Percentiles rank a stretch among this genome's conserved stretches.
These are phyloP conservation scores for Diplazon laetatorius DNA, from an alignment of 2,888 invertebrate genomes.

Conservation along the genomic window DNA sequence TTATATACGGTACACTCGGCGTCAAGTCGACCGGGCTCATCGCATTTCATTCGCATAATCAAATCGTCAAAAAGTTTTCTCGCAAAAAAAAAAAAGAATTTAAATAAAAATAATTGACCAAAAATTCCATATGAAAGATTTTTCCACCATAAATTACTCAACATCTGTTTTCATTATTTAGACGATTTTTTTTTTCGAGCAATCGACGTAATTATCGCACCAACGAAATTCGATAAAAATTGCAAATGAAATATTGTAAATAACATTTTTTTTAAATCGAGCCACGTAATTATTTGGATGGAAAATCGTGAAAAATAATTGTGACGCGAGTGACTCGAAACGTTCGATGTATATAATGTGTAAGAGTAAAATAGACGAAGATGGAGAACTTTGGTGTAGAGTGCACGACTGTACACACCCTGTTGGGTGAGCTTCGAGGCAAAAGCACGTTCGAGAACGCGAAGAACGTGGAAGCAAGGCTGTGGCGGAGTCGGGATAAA, in stretches of 20 bases:
- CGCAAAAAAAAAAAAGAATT: neutral
- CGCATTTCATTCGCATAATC: neutral
- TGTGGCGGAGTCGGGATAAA: slow-evolving; percentile 63
- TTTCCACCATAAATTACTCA: too few relatives aligned
- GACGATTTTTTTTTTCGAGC: too few relatives aligned
- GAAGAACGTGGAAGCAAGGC: slow-evolving; percentile 54
- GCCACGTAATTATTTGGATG: neutral
- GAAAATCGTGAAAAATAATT: neutral
- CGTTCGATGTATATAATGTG: neutral
- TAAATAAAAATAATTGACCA: too few relatives aligned
- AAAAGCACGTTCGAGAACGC: slow-evolving; percentile 57
- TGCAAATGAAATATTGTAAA: too few relatives aligned
- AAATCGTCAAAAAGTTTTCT: too few relatives aligned
- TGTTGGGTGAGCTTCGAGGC: slow-evolving; percentile 50
- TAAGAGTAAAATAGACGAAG: slow-evolving; percentile 48
- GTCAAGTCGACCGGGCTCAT: neutral
- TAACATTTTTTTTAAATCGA: neutral
- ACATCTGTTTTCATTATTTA: too few relatives aligned
- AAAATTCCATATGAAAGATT: too few relatives aligned
- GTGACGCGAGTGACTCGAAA: neutral
- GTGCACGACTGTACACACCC: slow-evolving; percentile 36
- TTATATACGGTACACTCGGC: slow-evolving; percentile 6
- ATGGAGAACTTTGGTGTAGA: slow-evolving; percentile 52
- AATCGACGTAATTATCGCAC: too few relatives aligned
- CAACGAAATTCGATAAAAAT: too few relatives aligned